Percentiles rank a stretch among this genome's conserved stretches.
Evolutionary conservation across 2,797 vertebrate genomes (phyloP).

Genomic region (Gallinago nigripennis): DNA sequence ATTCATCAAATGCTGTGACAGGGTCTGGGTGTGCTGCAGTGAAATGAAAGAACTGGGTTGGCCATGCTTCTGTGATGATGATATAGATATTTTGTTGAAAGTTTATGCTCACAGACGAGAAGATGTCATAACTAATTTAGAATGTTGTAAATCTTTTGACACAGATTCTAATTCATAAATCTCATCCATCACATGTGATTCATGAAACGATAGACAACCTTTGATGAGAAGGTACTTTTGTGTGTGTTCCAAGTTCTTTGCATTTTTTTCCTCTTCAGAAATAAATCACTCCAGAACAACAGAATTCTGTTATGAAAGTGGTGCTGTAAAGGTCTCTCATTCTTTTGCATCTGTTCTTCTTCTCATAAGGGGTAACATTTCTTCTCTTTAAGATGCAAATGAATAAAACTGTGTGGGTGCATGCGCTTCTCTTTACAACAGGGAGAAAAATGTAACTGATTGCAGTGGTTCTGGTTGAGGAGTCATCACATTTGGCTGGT

Average conservation of each 20-base stretch:
- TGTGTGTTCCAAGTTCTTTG: slow-evolving; percentile 77
- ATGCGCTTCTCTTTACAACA: not conserved
- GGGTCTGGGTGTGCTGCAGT: slow-evolving; percentile 68
- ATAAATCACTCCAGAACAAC: slow-evolving; percentile 79
- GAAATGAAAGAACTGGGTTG: slow-evolving; percentile 71
- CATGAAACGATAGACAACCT: slow-evolving; percentile 81
- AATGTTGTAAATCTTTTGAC: slow-evolving; percentile 79
- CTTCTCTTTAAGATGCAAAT: slow-evolving; percentile 37
- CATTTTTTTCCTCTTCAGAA: slow-evolving; percentile 73
- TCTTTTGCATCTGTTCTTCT: slow-evolving; percentile 62
- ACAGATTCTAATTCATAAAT: slow-evolving; percentile 82
- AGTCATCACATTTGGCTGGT: slow-evolving; percentile 54
- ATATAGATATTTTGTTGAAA: slow-evolving; percentile 82
- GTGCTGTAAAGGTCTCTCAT: slow-evolving; percentile 30
- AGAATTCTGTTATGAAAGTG: slow-evolving; percentile 72
- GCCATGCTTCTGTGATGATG: slow-evolving; percentile 73
- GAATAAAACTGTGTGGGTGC: slow-evolving; percentile 5
- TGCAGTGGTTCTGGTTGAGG: slow-evolving; percentile 45
- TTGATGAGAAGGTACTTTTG: slow-evolving; percentile 81
- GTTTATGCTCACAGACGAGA: slow-evolving; percentile 75
- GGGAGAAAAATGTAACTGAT: slow-evolving; percentile 34
- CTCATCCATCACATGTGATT: slow-evolving; percentile 82
- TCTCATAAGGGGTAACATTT: slow-evolving; percentile 10
- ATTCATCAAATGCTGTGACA: slow-evolving; percentile 83
- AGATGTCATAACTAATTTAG: slow-evolving; percentile 83